Conservation (phyloP, 2,797 vertebrate genomes). For the Crypturellus tataupa region DNA sequence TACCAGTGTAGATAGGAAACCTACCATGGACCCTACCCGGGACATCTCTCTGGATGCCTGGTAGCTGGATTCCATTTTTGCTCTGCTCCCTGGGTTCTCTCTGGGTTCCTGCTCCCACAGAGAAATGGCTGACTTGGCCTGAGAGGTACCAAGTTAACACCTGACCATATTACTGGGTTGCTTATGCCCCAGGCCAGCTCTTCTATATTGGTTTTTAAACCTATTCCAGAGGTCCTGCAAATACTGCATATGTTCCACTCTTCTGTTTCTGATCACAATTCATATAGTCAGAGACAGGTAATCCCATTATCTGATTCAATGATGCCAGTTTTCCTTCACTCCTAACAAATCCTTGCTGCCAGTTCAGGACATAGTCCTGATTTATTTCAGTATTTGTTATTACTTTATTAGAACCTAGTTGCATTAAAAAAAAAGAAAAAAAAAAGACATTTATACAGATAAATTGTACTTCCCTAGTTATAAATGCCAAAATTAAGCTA, state of each 20-base stretch:
- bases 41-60: neutral
- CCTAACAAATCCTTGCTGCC: constrained; percentile 43
- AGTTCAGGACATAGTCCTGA: constrained; percentile 53
- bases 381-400: constrained; percentile 50
- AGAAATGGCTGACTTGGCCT: neutral
- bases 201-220: constrained; percentile 17
- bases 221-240: constrained; percentile 30
- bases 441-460: constrained; percentile 30
- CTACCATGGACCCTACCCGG: neutral
- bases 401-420: constrained; percentile 54
- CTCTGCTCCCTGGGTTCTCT: neutral
- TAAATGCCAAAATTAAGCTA: constrained; percentile 61
- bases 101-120: neutral
- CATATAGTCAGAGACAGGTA: constrained; percentile 45
- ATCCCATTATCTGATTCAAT: constrained; percentile 47
- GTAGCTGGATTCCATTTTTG: neutral
- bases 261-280: constrained; percentile 61
- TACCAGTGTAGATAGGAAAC: neutral
- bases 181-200: neutral
- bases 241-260: neutral
- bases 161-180: neutral
- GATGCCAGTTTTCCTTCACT: constrained; percentile 37
- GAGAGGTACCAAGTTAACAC: neutral
- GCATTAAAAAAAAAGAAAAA: constrained; percentile 57
- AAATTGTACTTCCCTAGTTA: constrained; percentile 44